Percentiles rank a stretch among this genome's conserved stretches.
phyloP scores from a whole-genome alignment of 2,797 vertebrate genomes.

The Pteronotus mesoamericanus region DNA sequence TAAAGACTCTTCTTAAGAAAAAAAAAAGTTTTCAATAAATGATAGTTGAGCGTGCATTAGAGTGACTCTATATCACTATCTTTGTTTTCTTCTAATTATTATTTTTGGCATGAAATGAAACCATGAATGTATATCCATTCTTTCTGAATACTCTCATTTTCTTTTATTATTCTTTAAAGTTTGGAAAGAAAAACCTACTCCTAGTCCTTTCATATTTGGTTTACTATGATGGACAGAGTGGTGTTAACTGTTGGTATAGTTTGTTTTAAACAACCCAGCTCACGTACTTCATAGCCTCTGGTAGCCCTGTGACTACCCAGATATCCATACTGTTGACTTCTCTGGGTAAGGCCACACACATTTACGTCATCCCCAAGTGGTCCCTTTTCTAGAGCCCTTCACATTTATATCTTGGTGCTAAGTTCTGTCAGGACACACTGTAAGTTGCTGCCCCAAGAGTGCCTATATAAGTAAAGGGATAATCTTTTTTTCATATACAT shows the following conservation, averaged over 20 bases:
- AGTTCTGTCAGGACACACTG: not conserved
- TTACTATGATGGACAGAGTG: not conserved
- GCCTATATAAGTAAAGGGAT: not conserved
- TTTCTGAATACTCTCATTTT: constrained; percentile 7
- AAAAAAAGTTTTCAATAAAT: constrained; percentile 32
- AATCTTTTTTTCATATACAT: not conserved
- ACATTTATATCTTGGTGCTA: not conserved
- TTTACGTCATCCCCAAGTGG: not conserved
- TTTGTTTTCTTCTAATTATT: constrained; percentile 54
- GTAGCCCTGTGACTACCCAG: not conserved
- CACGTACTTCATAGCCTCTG: not conserved
- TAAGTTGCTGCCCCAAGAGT: not conserved
- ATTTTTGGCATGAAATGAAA: constrained; percentile 21
- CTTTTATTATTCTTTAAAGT: not conserved
- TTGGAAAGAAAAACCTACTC: not conserved
- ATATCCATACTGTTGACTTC: not conserved
- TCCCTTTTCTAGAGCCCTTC: not conserved
- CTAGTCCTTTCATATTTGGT: not conserved
- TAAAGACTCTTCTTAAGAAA: constrained; percentile 38
- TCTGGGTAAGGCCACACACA: not conserved
- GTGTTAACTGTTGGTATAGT: not conserved
- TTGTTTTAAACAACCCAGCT: not conserved
- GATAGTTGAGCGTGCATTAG: constrained; percentile 4
- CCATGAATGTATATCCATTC: not conserved
- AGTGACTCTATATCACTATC: constrained; percentile 38